Conservation (phyloP, 2,888 invertebrate genomes). For the Crematogaster levior region DNA sequence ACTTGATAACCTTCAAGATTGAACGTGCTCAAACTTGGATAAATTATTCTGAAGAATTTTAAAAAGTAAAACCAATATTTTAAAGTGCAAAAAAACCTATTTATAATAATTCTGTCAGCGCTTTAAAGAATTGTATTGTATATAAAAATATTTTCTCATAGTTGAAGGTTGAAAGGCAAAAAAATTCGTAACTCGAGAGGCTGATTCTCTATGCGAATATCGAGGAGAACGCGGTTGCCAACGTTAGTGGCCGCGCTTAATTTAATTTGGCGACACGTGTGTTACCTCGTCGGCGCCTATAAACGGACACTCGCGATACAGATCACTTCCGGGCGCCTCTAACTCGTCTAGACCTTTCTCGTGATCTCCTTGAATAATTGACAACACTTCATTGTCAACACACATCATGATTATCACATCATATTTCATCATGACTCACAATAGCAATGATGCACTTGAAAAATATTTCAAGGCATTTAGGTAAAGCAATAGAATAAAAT, state of each 20-base stretch:
- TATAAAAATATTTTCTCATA: background rate
- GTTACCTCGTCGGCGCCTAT: slow-evolving; percentile 54
- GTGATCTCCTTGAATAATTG: slow-evolving; percentile 50
- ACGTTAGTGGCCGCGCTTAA: slow-evolving; percentile 50
- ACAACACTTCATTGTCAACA: slow-evolving; percentile 47
- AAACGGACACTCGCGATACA: slow-evolving; percentile 24
- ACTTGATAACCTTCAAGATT: slow-evolving; percentile 31
- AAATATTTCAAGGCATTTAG: background rate
- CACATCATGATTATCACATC: slow-evolving; percentile 52
- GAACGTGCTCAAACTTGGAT: background rate
- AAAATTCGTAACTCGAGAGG: background rate
- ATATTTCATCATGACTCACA: slow-evolving; percentile 16
- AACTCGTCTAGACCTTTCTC: background rate
- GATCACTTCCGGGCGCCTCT: slow-evolving; percentile 60
- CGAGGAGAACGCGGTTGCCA: slow-evolving; percentile 11
- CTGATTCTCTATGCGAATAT: background rate
- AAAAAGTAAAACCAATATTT: background rate
- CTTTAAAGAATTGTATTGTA: background rate
- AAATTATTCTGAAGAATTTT: background rate
- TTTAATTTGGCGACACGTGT: slow-evolving; percentile 49
- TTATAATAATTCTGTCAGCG: background rate
- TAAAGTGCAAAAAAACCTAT: background rate
- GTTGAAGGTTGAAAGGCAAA: background rate
- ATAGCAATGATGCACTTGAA: background rate
- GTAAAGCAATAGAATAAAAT: background rate